Conservation (phyloP, 2,797 vertebrate genomes). For the Phoebastria nigripes region DNA sequence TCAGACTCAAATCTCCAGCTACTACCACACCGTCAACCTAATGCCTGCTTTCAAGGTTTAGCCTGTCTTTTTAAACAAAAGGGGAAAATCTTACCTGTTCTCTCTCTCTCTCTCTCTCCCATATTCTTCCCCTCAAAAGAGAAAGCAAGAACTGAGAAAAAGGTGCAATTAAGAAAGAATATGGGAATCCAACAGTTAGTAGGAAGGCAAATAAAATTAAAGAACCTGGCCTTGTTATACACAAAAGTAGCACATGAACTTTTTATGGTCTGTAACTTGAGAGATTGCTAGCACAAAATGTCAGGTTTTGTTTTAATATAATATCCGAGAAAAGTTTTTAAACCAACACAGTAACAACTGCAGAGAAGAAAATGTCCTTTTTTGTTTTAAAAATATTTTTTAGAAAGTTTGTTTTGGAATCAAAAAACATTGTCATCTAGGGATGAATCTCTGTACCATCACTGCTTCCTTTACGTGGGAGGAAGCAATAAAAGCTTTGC, state of each 20-base stretch:
- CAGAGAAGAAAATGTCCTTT: not conserved
- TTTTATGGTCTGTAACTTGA: not conserved
- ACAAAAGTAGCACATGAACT: not conserved
- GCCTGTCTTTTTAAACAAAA: not conserved
- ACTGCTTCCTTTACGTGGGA: slow-evolving; percentile 51
- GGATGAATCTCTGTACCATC: slow-evolving; percentile 43
- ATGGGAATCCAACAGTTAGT: not conserved
- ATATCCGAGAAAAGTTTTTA: not conserved
- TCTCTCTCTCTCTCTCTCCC: not conserved
- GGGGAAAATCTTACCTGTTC: not conserved
- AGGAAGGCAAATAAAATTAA: not conserved
- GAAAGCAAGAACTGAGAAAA: not conserved
- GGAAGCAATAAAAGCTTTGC: slow-evolving; percentile 49
- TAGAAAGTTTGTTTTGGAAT: slow-evolving; percentile 48
- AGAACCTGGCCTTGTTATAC: not conserved
- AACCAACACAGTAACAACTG: not conserved
- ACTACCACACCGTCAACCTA: not conserved
- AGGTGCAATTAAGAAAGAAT: not conserved
- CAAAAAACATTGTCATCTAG: slow-evolving; percentile 40
- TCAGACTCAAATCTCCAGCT: not conserved
- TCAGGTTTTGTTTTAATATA: not conserved
- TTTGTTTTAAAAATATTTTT: slow-evolving; percentile 27
- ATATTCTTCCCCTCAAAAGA: not conserved
- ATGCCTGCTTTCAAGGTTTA: not conserved
- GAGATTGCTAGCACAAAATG: not conserved